Base-by-base conservation (phyloP, 2,113 vertebrate species). In the Sorex araneus region DNA sequence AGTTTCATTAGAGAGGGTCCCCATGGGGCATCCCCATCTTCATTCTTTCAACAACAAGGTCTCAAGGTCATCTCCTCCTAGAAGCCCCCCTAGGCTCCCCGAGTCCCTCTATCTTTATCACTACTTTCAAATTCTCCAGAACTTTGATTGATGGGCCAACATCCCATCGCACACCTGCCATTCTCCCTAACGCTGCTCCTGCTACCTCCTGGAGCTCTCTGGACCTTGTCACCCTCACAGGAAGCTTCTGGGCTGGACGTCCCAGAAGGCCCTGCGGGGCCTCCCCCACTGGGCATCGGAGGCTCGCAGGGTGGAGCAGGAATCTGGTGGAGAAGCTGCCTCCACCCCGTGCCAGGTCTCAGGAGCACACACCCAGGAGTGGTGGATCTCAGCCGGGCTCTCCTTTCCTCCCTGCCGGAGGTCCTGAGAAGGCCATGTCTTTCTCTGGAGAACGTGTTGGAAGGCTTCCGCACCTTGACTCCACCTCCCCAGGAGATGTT, bases 261-360 rank as follows among this genome's bases (percentile, higher is more conserved):
- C 54, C 10, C 54, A 13, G 18, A 54, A 54, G 4, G 54, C 23
- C 23, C 34, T 57, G 18, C 43, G 27, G 19, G 1, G 23, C 66
- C 45, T 70, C 25, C 30, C 54, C 18, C 30, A 47, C 60, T 7
- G 43, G 30, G 40, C 36, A 8, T 3, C 2, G 25, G 47, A 9
- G 27, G 6, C 25, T 47, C n/a, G 7, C 40, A 7, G 36, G 64
- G 50, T 32, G 71, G 71, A 77, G 43, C 2, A 10, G 11, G 75
- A 27, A 63, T 43, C 36, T n/a, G 6, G 21, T 2, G 23, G 47
- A 82, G 36, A 47, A 36, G 1, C 23, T 21, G 5, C 32, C 34
- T 0, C 0, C 0, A 6, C 77, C 63, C 60, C 60, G 60, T 21
- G 36, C 3, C 4, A 0, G 67, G 21, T 16, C 54, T 80, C 27